Percentiles rank a stretch among this genome's conserved stretches.
Conservation (phyloP, 2,888 invertebrate genomes). For the Neria commutata region DNA sequence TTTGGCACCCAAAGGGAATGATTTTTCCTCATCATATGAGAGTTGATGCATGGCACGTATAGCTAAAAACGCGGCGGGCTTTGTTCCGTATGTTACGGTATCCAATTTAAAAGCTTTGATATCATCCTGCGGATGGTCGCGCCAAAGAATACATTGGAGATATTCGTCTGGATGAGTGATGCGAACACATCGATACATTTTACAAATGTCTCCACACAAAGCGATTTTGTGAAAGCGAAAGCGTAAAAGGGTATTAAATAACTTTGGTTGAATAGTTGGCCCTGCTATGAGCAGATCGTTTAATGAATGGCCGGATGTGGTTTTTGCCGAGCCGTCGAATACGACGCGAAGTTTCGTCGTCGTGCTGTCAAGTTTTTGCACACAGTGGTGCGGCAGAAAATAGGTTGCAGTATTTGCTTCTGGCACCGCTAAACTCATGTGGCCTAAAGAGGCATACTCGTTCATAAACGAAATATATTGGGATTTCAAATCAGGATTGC, state of each 20-base stretch:
- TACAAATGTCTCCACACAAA: background rate
- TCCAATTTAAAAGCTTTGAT: background rate
- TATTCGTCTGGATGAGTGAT: background rate
- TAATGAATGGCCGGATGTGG: background rate
- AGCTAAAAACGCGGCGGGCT: background rate
- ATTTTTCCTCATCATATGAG: background rate
- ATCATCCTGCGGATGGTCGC: background rate
- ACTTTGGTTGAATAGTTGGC: background rate
- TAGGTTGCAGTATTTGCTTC: background rate
- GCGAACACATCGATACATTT: background rate
- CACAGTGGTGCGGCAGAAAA: slow-evolving; percentile 12
- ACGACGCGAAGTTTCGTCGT: slow-evolving; percentile 13
- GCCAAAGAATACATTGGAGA: background rate
- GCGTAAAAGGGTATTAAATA: background rate
- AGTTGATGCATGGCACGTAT: slow-evolving; percentile 1
- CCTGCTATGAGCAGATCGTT: background rate
- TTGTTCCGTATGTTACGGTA: background rate
- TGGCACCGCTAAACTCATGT: background rate
- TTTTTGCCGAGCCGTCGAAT: slow-evolving; percentile 6
- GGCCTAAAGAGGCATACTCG: no score
- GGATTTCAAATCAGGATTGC: no score
- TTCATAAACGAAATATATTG: no score
- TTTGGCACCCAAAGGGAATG: slow-evolving; percentile 6
- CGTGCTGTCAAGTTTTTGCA: slow-evolving; percentile 8
- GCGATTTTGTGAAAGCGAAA: background rate